These are phyloP conservation scores for Byasa hedistus DNA, from an alignment of 2,888 invertebrate genomes.

Conservation along the genomic window DNA sequence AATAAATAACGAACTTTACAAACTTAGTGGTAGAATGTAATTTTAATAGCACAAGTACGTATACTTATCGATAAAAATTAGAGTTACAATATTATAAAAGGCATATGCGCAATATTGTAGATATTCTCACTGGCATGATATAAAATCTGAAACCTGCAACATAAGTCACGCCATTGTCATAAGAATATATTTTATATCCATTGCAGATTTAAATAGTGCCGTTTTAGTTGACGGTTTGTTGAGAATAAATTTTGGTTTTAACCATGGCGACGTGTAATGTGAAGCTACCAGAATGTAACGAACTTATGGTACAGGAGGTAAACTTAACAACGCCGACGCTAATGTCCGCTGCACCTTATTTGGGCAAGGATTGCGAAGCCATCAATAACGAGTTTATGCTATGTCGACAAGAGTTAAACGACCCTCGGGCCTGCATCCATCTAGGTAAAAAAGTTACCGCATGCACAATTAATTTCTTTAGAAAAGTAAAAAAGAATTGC, in stretches of 20 bases:
- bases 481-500: conserved; percentile 89
- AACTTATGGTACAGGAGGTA: conserved; percentile 89
- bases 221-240: not conserved
- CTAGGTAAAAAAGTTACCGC: conserved; percentile 93
- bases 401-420: conserved; percentile 88
- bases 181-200: not conserved
- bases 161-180: not conserved
- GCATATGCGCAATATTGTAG: not conserved
- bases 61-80: too few relatives aligned
- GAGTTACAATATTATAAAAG: too few relatives aligned
- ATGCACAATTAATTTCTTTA: conserved; percentile 91
- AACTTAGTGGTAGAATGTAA: too few relatives aligned
- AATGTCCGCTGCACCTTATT: conserved; percentile 91
- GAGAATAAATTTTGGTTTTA: not conserved
- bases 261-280: conserved; percentile 85
- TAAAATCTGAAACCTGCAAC: not conserved
- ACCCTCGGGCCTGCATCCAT: conserved; percentile 90
- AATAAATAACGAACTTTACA: too few relatives aligned
- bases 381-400: conserved; percentile 96
- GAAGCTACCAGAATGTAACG: conserved; percentile 87
- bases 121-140: not conserved
- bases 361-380: conserved; percentile 94
- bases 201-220: not conserved
- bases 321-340: conserved; percentile 90
- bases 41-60: too few relatives aligned